phyloP scores from a whole-genome alignment of 2,797 vertebrate species.

The Gymnothorax reevesii region DNA sequence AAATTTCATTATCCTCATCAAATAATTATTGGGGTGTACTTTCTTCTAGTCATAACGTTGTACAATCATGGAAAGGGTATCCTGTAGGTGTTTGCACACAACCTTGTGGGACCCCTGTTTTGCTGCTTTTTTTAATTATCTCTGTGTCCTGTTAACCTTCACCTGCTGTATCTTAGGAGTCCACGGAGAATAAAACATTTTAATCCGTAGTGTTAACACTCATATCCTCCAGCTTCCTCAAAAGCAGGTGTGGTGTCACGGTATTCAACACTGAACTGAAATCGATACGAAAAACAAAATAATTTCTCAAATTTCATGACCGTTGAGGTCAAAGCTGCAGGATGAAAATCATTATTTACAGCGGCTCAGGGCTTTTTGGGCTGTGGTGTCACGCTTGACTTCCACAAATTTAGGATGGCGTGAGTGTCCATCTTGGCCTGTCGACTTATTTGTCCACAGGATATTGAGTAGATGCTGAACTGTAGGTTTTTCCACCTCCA shows the following conservation, averaged over 20 bases:
- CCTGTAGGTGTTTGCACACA: neutral
- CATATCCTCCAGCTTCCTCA: slow-evolving; percentile 17
- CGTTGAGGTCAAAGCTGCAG: slow-evolving; percentile 7
- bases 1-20: neutral
- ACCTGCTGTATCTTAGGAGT: no score
- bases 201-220: slow-evolving; percentile 20
- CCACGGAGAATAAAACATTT: slow-evolving; percentile 5
- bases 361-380: slow-evolving; percentile 1
- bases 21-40: slow-evolving; percentile 11
- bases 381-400: neutral
- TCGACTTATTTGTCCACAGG: no score
- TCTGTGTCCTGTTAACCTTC: slow-evolving; percentile 6
- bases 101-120: slow-evolving; percentile 14
- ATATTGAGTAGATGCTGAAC: no score
- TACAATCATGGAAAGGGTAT: slow-evolving; percentile 18
- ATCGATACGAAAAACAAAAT: neutral
- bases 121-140: slow-evolving; percentile 1
- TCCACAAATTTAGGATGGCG: slow-evolving; percentile 12
- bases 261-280: slow-evolving; percentile 6
- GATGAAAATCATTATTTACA: neutral
- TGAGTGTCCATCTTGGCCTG: neutral
- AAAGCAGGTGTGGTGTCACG: neutral
- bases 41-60: no score
- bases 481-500: no score
- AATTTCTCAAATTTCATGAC: slow-evolving; percentile 26